Evolutionary conservation across 2,113 vertebrate species (phyloP), one percentile per base, ranked within the genome.

Genomic region (Chlorodrepanis virens): DNA sequence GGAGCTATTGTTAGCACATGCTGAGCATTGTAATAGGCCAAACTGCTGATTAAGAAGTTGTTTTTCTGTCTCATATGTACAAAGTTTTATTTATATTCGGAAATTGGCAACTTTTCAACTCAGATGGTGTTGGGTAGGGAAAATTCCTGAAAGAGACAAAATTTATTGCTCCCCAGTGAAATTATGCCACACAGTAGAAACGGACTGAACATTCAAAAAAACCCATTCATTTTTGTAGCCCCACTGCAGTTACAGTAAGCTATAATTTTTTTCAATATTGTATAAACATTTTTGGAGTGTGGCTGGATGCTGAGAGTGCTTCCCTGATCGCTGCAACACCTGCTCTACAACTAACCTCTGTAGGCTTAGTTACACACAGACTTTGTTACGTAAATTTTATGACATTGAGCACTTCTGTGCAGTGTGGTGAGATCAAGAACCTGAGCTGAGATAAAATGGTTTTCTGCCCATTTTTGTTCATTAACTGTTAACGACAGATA

Each of bases 151-250:
- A 80, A 57, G 23, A 45, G 29, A n/a, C 10, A 12, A 4, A 4
- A 22, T 80, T 35, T 56, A 56, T 54, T 82, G 8, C 35, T 92
- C 20, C 54, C 22, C 20, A 20, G 3, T 52, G 25, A 80, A 86
- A 45, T 40, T 29, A 33, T 7, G 10, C 16, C 37, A 33, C 17
- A n/a, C 10, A 20, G 25, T n/a, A 75, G 33, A 93, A 79, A 79
- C 76, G 18, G 12, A 52, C 27, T 2, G n/a, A 89, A 53, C 6
- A 59, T 19, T 9, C 10, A 4, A 14, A 47, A 70, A 61, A 6
- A 0, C 0, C 0, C 8, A 1, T 27, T 59, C 12, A 18, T 71
- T 88, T 86, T 72, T 1, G 0, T 53, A 65, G 50, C 14, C 42
- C 37, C 6, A 1, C 40, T 77, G 11, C 68, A 80, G 31, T 65